phyloP scores from a whole-genome alignment of 2,113 vertebrate genomes.

The Azemiops feae region DNA sequence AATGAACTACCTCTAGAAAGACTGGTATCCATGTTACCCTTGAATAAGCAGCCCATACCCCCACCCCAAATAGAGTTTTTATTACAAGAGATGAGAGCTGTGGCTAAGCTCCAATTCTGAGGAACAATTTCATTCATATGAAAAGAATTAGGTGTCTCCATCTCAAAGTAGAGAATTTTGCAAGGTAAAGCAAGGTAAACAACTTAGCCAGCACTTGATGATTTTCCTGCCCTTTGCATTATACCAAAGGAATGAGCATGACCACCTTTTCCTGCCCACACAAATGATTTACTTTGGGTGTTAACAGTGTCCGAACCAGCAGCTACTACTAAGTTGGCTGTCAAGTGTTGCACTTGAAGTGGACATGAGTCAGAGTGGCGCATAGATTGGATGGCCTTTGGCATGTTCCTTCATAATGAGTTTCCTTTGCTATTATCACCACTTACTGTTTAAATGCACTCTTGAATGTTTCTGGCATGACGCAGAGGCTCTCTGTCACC shows the following conservation, averaged over 20 bases:
- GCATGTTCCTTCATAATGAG: not conserved
- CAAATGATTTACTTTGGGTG: not conserved
- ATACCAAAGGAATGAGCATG: not conserved
- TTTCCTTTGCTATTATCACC: constrained; percentile 14
- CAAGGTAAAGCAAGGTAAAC: not conserved
- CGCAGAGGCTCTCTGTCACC: constrained; percentile 27
- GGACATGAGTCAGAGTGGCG: not conserved
- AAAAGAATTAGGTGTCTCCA: constrained; percentile 21
- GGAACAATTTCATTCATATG: constrained; percentile 3
- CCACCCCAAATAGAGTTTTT: not conserved
- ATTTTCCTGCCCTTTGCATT: not conserved
- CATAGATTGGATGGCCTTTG: not conserved
- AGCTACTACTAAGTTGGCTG: not conserved
- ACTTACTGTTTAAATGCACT: constrained; percentile 46
- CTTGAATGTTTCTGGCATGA: constrained; percentile 46
- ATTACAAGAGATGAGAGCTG: not conserved
- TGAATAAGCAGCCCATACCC: not conserved
- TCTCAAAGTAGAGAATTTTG: rapidly evolving
- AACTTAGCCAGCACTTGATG: not conserved
- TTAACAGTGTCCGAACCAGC: not conserved
- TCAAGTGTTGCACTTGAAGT: constrained; percentile 25
- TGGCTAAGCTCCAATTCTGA: not conserved
- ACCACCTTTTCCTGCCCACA: not conserved
- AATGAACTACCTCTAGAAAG: not conserved
- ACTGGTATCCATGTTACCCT: not conserved